Conservation (phyloP, 2,888 invertebrate species). For the Anarsia innoxiella region DNA sequence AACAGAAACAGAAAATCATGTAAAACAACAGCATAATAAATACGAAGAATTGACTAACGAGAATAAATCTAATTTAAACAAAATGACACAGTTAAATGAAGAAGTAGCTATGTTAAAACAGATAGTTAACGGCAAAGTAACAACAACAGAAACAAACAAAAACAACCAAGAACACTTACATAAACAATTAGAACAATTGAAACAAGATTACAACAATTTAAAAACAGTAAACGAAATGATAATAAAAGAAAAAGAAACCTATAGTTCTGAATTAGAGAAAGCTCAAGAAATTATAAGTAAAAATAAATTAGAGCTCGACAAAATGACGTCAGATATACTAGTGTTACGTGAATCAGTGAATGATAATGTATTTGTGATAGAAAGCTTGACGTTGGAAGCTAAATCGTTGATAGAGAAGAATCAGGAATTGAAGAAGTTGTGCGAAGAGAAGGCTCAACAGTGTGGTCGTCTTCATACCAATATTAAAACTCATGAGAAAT, state of each 20-base stretch:
- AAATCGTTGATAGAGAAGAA: constrained; percentile 46
- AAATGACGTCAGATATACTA: constrained; percentile 48
- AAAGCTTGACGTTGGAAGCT: constrained; percentile 46
- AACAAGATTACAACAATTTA: constrained; percentile 35
- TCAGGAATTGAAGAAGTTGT: constrained; percentile 35
- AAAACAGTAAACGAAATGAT: constrained; percentile 43
- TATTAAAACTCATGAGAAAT: constrained; percentile 61
- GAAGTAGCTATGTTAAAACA: constrained; percentile 39
- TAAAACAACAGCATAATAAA: constrained; percentile 26
- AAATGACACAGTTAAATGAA: constrained; percentile 27
- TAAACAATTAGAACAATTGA: constrained; percentile 24
- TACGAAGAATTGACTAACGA: constrained; percentile 34
- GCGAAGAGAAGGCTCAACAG: constrained; percentile 48
- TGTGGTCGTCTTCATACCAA: constrained; percentile 47
- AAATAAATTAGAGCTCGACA: constrained; percentile 46
- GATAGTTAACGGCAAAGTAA: constrained; percentile 30
- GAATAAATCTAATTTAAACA: constrained; percentile 24
- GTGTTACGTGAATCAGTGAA: constrained; percentile 46
- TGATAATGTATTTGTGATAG: constrained; percentile 39
- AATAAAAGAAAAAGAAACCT: constrained; percentile 41
- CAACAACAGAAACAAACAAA: no score
- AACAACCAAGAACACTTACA: neutral
- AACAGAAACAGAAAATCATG: constrained; percentile 28
- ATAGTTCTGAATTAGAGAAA: constrained; percentile 42
- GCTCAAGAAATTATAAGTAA: constrained; percentile 43